Conservation (phyloP, 37 sponge, comb jelly and placozoan species). For the Sycon ciliatum region DNA sequence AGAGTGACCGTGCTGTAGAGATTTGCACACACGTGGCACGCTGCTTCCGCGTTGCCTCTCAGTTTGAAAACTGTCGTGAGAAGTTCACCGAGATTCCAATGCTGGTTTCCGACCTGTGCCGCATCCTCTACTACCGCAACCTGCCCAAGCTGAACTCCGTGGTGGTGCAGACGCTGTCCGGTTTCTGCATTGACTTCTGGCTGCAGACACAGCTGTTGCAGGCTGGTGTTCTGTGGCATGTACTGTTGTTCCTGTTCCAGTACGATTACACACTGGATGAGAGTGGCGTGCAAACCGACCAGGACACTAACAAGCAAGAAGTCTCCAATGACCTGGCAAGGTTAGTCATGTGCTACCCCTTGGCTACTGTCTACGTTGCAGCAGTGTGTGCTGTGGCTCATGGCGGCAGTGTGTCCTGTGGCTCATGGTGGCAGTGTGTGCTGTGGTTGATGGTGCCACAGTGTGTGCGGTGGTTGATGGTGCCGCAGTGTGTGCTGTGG, state of each 20-base stretch:
- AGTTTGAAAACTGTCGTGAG: conserved; percentile 87
- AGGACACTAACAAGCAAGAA: conserved; percentile 85
- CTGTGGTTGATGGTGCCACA: no score
- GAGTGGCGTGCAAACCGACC: conserved; percentile 82
- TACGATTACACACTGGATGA: conserved; percentile 99
- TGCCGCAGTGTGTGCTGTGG: no score
- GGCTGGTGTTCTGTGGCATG: conserved; percentile 75
- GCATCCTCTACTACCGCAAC: conserved; percentile 77
- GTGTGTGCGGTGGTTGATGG: no score
- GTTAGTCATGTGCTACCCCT: no score
- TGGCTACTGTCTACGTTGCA: no score
- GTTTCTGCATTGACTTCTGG: conserved; percentile 73
- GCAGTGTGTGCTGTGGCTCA: no score
- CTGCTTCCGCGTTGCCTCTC: conserved; percentile 87
- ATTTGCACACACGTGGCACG: conserved; percentile 77
- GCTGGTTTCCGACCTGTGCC: conserved; percentile 76
- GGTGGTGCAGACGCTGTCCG: conserved; percentile 54
- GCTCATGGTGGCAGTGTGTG: no score
- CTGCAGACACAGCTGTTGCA: conserved; percentile 84
- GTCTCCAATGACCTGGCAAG: conserved; percentile 82
- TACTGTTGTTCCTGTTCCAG: conserved; percentile 77
- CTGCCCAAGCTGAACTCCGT: conserved; percentile 58
- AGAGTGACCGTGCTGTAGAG: conserved; percentile 68
- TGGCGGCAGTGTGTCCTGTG: no score
- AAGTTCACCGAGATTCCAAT: conserved; percentile 65